A percentile compares a stretch with the other conserved stretches of the same genome.
phyloP scores from a whole-genome alignment of 2,113 vertebrate species.

The Fukomys damarensis region DNA sequence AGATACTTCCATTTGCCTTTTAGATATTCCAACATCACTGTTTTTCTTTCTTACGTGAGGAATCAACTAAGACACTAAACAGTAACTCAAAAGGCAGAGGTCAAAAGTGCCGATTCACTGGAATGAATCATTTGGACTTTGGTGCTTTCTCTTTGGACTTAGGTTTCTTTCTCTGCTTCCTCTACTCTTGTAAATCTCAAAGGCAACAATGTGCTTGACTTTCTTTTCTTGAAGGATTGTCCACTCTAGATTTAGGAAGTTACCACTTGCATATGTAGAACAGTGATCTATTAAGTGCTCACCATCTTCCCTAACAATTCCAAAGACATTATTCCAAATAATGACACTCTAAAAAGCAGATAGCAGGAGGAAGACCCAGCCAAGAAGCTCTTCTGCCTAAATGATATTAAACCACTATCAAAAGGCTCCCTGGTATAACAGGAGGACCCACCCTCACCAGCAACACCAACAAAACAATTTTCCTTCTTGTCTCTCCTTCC shows the following conservation, averaged over 20 bases:
- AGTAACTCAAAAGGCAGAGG: background rate
- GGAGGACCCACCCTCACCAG: background rate
- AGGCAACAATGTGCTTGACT: background rate
- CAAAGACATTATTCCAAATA: background rate
- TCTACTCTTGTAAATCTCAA: background rate
- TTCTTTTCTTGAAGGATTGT: conserved; percentile 9
- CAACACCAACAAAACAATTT: background rate
- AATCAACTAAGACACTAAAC: background rate
- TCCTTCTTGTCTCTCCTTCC: background rate
- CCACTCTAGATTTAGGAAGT: background rate
- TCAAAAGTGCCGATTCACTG: background rate
- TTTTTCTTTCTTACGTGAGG: background rate
- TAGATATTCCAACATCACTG: background rate
- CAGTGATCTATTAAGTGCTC: background rate
- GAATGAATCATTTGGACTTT: background rate
- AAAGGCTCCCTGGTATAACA: fast-evolving
- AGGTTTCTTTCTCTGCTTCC: background rate
- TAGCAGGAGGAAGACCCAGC: background rate
- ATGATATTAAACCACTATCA: fast-evolving
- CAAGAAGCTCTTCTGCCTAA: background rate
- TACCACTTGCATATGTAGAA: background rate
- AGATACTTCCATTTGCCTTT: background rate
- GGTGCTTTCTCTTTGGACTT: background rate
- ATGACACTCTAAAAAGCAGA: background rate
- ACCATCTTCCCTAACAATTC: background rate